Conservation (phyloP, 2,797 vertebrate species). For the Xerus rutilus region DNA sequence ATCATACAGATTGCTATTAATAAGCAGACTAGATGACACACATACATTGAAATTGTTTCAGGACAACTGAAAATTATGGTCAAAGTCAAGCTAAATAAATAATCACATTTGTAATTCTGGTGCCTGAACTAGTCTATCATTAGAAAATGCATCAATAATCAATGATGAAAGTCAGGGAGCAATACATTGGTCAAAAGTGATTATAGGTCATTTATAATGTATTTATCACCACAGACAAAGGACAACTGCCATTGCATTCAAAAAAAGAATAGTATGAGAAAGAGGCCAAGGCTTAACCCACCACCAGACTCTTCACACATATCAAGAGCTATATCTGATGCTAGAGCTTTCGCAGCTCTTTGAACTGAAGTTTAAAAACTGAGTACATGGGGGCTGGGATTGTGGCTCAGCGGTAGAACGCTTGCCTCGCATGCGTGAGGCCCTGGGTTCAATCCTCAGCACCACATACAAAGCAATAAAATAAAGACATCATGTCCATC, state of each 20-base stretch:
- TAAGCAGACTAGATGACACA: not conserved
- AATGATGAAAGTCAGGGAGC: not conserved
- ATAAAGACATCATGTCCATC: too few relatives aligned
- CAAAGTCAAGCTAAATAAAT: conserved; percentile 21
- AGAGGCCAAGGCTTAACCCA: not conserved
- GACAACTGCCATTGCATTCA: not conserved
- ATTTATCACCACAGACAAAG: not conserved
- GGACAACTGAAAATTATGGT: not conserved
- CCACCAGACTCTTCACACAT: too few relatives aligned
- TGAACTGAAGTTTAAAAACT: not conserved
- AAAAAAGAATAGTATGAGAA: not conserved
- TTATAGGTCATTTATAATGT: not conserved
- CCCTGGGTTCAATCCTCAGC: too few relatives aligned
- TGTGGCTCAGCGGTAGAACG: too few relatives aligned
- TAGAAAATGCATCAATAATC: not conserved
- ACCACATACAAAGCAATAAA: too few relatives aligned
- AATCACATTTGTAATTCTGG: not conserved
- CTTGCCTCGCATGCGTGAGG: too few relatives aligned
- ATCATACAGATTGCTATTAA: not conserved
- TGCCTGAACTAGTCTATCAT: not conserved
- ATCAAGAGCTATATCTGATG: rapidly evolving
- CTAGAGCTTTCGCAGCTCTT: not conserved
- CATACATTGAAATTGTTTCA: not conserved
- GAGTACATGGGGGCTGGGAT: too few relatives aligned
- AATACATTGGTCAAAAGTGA: not conserved